Conservation (phyloP, 37 sponge, comb jelly and placozoan genomes). For the Cliona cf. orientalis region DNA sequence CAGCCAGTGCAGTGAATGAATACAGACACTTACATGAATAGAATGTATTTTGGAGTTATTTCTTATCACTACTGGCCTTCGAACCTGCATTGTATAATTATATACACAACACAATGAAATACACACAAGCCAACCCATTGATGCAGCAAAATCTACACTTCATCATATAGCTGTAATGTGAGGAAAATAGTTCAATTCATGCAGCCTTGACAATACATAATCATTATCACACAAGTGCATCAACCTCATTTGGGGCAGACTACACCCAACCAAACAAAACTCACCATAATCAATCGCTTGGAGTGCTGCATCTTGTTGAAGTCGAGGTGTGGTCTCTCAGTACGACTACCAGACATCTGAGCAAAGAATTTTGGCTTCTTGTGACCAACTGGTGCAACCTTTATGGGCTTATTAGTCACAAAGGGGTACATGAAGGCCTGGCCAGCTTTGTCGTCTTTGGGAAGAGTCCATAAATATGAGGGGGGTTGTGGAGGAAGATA, state of each 20-base stretch:
- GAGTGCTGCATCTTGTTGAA: constrained; percentile 72
- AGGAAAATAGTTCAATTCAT: background rate
- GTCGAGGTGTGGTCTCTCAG: constrained; percentile 50
- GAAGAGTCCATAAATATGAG: background rate
- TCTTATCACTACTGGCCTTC: constrained; percentile 38
- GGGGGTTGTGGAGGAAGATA: constrained; percentile 6
- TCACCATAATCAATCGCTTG: constrained; percentile 49
- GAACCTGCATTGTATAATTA: constrained; percentile 5
- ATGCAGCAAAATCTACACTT: background rate
- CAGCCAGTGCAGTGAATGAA: background rate
- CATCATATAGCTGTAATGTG: too few relatives aligned
- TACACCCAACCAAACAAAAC: background rate
- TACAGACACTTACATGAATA: constrained; percentile 22
- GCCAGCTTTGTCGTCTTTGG: too few relatives aligned
- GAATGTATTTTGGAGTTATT: constrained; percentile 59
- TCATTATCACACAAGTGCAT: background rate
- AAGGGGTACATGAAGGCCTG: too few relatives aligned
- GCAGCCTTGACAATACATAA: background rate
- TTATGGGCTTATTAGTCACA: constrained; percentile 27
- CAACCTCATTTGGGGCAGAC: background rate
- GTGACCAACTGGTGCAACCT: constrained; percentile 13
- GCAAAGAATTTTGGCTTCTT: constrained; percentile 53
- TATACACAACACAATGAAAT: background rate
- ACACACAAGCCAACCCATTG: background rate
- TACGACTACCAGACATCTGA: constrained; percentile 33